phyloP scores from a whole-genome alignment of 2,113 vertebrate species.

The Anguilla japonica region DNA sequence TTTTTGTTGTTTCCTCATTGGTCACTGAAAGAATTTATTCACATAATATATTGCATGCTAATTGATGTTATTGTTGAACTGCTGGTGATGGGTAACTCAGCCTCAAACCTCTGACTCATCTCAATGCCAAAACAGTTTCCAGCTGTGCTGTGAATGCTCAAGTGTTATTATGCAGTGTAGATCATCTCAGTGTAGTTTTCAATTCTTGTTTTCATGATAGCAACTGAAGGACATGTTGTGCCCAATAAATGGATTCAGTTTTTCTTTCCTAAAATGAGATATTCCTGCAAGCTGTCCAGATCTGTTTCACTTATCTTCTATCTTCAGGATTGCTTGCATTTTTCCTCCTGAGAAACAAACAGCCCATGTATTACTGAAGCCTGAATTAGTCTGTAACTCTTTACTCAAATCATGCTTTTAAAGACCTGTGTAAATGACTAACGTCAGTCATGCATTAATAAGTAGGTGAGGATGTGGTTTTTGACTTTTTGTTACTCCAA shows the following conservation, averaged over 20 bases:
- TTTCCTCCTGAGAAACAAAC: not conserved
- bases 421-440: not conserved
- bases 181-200: not conserved
- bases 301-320: conserved; percentile 3
- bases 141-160: not conserved
- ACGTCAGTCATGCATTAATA: not conserved
- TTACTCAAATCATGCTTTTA: not conserved
- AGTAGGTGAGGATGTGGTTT: not conserved
- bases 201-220: not conserved
- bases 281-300: conserved; percentile 11
- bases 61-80: not conserved
- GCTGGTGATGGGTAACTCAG: not conserved
- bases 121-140: not conserved
- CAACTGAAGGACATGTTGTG: not conserved
- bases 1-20: not conserved
- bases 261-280: not conserved
- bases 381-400: not conserved
- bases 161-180: not conserved
- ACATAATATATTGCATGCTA: not conserved
- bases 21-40: not conserved
- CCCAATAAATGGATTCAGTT: not conserved
- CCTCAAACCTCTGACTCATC: too few species aligned
- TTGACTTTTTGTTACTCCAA: conserved; percentile 1
- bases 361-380: not conserved
- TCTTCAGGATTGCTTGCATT: conserved; percentile 22